Evolutionary conservation across 2,888 invertebrate genomes (phyloP), one percentile per base, ranked within the genome.

Genomic region (Phytoseiulus persimilis): DNA sequence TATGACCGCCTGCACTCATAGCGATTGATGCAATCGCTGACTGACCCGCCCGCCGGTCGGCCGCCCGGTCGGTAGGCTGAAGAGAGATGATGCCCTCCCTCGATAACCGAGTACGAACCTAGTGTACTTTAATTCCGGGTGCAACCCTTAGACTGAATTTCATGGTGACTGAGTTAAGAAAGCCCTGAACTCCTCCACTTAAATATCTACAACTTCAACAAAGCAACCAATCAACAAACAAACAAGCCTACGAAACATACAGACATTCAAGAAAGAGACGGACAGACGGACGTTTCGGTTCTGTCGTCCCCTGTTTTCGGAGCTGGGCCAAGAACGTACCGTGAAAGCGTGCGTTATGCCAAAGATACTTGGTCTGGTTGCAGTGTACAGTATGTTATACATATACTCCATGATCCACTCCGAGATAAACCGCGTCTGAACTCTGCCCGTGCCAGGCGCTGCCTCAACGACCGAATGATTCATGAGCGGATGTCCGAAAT

Each of bases 1-100:
- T 97, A 96, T 93, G 97, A 97, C 93, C 93, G 94, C 83, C 89
- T 90, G n/a, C 90, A 89, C 32, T 91, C 91, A 46, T 91, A 91
- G 91, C 91, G 65, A 65, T 65, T 2, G 18, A 65, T 65, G 18
- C 11, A 65, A 65, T 65, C 65, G 65, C 65, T 65, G 28, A 65
- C 65, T 28, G 23, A 65, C 28, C 28, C 65, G 65, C 65, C 65
- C 65, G 65, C 65, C 65, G 65, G 65, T 23, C 65, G 65, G 65
- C 65, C 65, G 65, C 65, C 65, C 65, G 65, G 65, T 65, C 65
- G 65, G 65, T 65, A 14, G 65, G 65, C 65, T 65, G 65, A 65
- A 65, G 65, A 65, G 65, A 65, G 1, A 65, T 65, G 65, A 65
- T 65, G 65, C 65, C 65, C 65, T 65, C 65, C 65, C 65, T 65